A percentile compares a stretch with the other conserved stretches of the same genome.
phyloP scores from a whole-genome alignment of 2,888 invertebrate species.

The Sinohyriopsis cumingii region DNA sequence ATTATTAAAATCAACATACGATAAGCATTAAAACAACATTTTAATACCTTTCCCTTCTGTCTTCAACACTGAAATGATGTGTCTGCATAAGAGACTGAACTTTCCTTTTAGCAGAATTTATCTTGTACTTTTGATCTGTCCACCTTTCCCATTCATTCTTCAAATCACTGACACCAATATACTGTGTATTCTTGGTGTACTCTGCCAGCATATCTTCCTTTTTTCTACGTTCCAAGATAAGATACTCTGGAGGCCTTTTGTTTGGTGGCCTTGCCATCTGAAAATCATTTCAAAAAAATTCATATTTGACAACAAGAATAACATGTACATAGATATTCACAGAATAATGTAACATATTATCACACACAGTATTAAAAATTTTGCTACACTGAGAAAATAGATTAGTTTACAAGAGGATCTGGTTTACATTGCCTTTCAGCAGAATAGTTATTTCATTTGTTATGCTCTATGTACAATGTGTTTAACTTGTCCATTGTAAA shows the following conservation, averaged over 20 bases:
- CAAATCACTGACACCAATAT: constrained; percentile 61
- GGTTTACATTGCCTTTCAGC: too few relatives aligned
- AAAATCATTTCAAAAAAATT: constrained; percentile 5
- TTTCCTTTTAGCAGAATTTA: constrained; percentile 59
- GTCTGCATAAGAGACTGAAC: constrained; percentile 58
- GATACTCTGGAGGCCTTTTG: constrained; percentile 63
- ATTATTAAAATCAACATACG: background rate
- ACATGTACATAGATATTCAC: too few relatives aligned
- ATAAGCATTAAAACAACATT: too few relatives aligned
- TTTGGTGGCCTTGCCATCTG: constrained; percentile 66
- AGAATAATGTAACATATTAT: too few relatives aligned
- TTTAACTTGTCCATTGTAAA: too few relatives aligned
- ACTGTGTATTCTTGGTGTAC: constrained; percentile 55
- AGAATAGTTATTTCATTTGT: too few relatives aligned
- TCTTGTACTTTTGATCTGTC: constrained; percentile 65
- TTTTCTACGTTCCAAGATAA: constrained; percentile 62
- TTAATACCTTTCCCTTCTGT: constrained; percentile 65
- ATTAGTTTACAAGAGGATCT: too few relatives aligned
- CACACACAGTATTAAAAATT: too few relatives aligned
- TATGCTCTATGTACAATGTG: too few relatives aligned
- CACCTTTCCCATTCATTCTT: constrained; percentile 69
- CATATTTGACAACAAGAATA: too few relatives aligned
- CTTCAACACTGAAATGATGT: constrained; percentile 63
- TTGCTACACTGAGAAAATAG: too few relatives aligned
- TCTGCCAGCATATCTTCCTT: constrained; percentile 60